Evolutionary conservation across 2,797 vertebrate species (phyloP), one percentile per base, ranked within the genome.

Genomic region (Urophycis tenuis): DNA sequence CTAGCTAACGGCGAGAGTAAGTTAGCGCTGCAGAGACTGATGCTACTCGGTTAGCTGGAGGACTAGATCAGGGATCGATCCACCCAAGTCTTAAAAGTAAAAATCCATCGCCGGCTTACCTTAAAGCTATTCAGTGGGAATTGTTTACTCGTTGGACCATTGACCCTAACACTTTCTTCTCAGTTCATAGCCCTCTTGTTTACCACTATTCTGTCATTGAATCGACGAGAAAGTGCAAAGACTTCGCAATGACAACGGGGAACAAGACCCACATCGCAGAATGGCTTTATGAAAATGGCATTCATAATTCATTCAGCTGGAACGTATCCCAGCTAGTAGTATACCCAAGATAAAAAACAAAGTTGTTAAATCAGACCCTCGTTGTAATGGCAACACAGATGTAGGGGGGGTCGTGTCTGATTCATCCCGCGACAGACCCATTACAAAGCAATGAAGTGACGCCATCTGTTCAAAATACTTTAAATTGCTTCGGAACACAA

Each of bases 291-390:
- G 60, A 67, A 64, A 82, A 81, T 41, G 79, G 45, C 80, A 72
- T 71, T 69, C 80, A 74, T 14, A 78, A 87, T 77, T 83, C 82
- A 30, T 29, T 84, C 81, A 79, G 80, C 73, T 87, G 90, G 87
- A 79, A 73, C 64, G 77, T 82, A 11, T 74, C 73, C 41, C 82
- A 84, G 30, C 73, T 81, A 19, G 83, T 11, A 1, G 36, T 88
- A n/a, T 90, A 90, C 69, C 91, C 90, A 1, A 92, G 91, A 91
- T 67, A 67, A 67, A 60, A 25, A 8, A 91, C 91, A 89, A 87
- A 70, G 3, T 15, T 76, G 5, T 33, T 41, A n/a, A 73, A 53
- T 45, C 41, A 45, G 9, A 45, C 14, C n/a, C 53, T 19, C 11
- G 25, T 60, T n/a, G 53, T 60, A 25, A 60, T 9, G 53, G 19